Conservation (phyloP, 2,888 invertebrate genomes). For the Petrolisthes manimaculis region DNA sequence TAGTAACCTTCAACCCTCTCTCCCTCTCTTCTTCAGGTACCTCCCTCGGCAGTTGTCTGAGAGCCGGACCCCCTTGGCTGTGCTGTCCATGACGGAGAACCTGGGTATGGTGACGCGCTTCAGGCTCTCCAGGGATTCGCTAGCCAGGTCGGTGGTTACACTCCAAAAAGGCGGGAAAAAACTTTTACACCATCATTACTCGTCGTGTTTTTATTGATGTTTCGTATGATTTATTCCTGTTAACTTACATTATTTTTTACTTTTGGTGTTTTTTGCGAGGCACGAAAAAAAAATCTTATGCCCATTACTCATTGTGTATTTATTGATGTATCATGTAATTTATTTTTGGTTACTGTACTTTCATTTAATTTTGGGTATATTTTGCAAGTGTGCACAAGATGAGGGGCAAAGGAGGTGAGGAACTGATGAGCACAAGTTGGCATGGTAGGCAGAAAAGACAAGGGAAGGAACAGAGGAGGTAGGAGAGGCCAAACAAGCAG, state of each 20-base stretch:
- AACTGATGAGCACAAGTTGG: background rate
- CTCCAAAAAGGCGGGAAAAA: background rate
- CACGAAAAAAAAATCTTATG: too few relatives aligned
- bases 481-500: background rate
- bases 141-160: constrained; percentile 73
- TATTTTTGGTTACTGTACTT: too few relatives aligned
- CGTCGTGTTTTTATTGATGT: background rate
- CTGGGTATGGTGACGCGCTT: constrained; percentile 79
- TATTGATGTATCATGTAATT: too few relatives aligned
- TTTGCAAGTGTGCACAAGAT: background rate
- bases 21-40: constrained; percentile 34
- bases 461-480: background rate
- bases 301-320: too few relatives aligned
- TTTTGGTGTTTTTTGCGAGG: too few relatives aligned
- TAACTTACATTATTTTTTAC: too few relatives aligned
- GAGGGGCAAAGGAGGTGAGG: background rate
- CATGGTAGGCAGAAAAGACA: background rate
- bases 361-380: too few relatives aligned
- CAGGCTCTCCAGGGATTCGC: constrained; percentile 76
- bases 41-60: constrained; percentile 61
- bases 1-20: background rate
- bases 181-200: background rate
- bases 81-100: constrained; percentile 80
- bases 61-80: constrained; percentile 69
- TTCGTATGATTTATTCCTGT: background rate